Conservation (phyloP, 2,113 vertebrate genomes). For the Hippocampus barbouri region DNA sequence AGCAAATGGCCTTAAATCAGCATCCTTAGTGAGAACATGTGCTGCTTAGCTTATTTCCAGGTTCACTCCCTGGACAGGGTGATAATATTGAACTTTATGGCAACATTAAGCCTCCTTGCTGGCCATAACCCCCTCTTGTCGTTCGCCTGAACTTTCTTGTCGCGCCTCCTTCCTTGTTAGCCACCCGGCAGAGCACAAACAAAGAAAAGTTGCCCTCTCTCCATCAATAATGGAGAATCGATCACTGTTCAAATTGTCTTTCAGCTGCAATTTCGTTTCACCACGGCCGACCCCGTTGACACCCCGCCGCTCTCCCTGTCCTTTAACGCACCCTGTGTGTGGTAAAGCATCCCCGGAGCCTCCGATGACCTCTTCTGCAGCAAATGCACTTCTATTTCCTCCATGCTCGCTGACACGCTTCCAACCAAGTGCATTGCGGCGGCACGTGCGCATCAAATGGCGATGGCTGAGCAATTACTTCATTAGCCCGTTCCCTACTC, state of each 20-base stretch:
- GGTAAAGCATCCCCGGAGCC: slow-evolving; percentile 24
- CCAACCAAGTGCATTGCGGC: slow-evolving; percentile 57
- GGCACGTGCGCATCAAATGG: slow-evolving; percentile 49
- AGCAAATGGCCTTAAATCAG: slow-evolving; percentile 77
- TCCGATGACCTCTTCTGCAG: slow-evolving; percentile 24
- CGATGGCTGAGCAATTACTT: slow-evolving; percentile 71
- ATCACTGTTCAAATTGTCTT: slow-evolving; percentile 59
- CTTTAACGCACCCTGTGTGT: slow-evolving; percentile 12
- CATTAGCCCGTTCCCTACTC: slow-evolving; percentile 63
- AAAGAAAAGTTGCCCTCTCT: slow-evolving; percentile 36
- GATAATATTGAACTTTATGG: slow-evolving; percentile 70
- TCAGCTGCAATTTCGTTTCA: slow-evolving; percentile 56
- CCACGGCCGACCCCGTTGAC: slow-evolving; percentile 16
- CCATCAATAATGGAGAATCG: slow-evolving; percentile 37
- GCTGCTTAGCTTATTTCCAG: slow-evolving; percentile 59
- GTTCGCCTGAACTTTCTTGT: slow-evolving; percentile 28
- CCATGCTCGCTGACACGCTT: slow-evolving; percentile 33
- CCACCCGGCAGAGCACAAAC: slow-evolving; percentile 29
- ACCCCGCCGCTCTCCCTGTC: slow-evolving; percentile 7
- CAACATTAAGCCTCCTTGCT: slow-evolving; percentile 56
- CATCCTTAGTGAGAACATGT: slow-evolving; percentile 46
- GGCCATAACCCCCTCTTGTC: slow-evolving; percentile 29
- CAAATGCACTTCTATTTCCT: slow-evolving; percentile 24
- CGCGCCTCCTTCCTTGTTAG: slow-evolving; percentile 18
- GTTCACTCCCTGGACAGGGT: slow-evolving; percentile 33